These are phyloP conservation scores for Machimus atricapillus DNA, from an alignment of 2,888 invertebrate genomes.

Conservation along the genomic window DNA sequence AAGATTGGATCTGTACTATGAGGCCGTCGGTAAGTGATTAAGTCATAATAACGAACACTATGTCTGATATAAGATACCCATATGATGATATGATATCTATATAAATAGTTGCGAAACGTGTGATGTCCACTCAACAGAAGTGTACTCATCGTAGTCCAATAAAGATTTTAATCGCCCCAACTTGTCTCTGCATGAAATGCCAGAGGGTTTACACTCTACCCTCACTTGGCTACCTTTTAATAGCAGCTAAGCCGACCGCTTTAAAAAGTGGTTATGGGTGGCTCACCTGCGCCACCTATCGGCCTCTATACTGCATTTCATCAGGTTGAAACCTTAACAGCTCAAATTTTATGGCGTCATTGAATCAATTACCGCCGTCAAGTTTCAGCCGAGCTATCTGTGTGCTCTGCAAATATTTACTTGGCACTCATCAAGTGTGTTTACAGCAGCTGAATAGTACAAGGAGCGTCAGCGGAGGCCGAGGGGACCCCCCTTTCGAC, in stretches of 20 bases:
- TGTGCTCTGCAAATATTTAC: constrained; percentile 30
- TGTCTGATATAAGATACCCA: background rate
- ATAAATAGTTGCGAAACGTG: background rate
- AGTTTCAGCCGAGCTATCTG: constrained; percentile 22
- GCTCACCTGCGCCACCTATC: background rate
- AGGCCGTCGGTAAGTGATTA: background rate
- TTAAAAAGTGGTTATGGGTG: background rate
- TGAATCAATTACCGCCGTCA: constrained; percentile 38
- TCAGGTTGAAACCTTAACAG: background rate
- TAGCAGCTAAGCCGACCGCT: background rate
- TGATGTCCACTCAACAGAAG: background rate
- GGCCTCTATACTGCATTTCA: background rate
- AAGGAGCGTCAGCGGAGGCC: background rate
- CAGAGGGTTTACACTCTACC: background rate
- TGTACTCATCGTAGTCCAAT: background rate
- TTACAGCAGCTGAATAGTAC: constrained; percentile 13
- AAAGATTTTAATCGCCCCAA: background rate
- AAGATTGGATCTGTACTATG: background rate
- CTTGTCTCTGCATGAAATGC: background rate
- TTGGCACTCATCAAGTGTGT: constrained; percentile 33
- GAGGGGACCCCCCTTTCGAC: background rate
- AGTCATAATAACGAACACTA: background rate
- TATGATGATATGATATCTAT: background rate
- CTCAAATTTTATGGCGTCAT: constrained; percentile 36
- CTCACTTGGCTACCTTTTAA: background rate